These are phyloP conservation scores for Lasaia peninsularis DNA, from an alignment of 1,140 invertebrate genomes.

Conservation along the genomic window DNA sequence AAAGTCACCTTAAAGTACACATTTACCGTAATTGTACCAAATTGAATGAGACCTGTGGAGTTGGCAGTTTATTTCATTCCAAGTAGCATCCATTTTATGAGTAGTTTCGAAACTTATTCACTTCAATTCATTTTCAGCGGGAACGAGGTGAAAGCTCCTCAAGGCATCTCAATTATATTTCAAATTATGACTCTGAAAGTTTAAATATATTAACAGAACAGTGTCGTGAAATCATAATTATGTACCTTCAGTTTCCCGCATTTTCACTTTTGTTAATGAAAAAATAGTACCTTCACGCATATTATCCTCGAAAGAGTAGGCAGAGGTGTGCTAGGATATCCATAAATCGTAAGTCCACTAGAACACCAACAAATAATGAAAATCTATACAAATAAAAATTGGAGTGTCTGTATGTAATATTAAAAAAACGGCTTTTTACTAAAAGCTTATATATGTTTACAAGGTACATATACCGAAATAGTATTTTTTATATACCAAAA, in stretches of 20 bases:
- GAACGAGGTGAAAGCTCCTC: slow-evolving; percentile 32
- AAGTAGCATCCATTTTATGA: slow-evolving; percentile 25
- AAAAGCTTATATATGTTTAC: no score
- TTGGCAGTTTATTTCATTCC: slow-evolving; percentile 17
- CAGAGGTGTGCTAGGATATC: no score
- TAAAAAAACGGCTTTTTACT: no score
- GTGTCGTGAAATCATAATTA: background rate
- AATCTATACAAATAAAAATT: no score
- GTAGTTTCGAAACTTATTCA: slow-evolving; percentile 21
- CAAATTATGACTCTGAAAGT: background rate
- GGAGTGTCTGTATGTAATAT: no score
- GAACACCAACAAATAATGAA: no score
- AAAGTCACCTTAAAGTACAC: background rate
- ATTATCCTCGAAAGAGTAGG: no score
- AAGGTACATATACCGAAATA: no score
- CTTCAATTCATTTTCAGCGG: slow-evolving; percentile 26
- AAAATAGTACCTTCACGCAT: no score
- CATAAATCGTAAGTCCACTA: no score
- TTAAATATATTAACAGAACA: background rate
- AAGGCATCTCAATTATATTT: slow-evolving; percentile 4
- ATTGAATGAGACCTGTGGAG: slow-evolving; percentile 11
- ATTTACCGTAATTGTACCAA: background rate
- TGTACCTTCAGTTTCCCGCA: background rate
- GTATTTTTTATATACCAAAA: no score
- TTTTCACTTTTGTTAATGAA: no score